Evolutionary conservation across 2,797 vertebrate species (phyloP).

Genomic region (Champsocephalus gunnari): DNA sequence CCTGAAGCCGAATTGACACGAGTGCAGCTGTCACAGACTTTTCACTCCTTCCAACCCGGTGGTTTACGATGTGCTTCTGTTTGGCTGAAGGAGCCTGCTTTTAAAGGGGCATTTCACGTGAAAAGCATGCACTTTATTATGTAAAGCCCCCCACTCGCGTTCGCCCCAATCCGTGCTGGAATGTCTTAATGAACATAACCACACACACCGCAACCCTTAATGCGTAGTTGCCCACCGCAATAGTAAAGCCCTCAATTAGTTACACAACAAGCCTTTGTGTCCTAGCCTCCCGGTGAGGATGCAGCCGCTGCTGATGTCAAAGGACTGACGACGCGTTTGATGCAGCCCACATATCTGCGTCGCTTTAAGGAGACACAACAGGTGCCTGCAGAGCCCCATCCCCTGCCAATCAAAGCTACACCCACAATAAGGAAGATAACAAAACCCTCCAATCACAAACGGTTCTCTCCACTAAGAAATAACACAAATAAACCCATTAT

Average conservation of each 20-base stretch:
- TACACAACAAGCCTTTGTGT: slow-evolving; percentile 84
- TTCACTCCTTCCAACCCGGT: slow-evolving; percentile 48
- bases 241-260: slow-evolving; percentile 80
- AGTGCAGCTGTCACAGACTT: slow-evolving; percentile 65
- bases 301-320: slow-evolving; percentile 53
- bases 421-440: not conserved
- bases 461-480: not conserved
- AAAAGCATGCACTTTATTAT: slow-evolving; percentile 87
- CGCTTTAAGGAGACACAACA: slow-evolving; percentile 67
- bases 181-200: slow-evolving; percentile 90
- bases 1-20: slow-evolving; percentile 57
- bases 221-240: slow-evolving; percentile 76
- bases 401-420: slow-evolving; percentile 5
- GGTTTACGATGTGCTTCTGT: slow-evolving; percentile 61
- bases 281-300: slow-evolving; percentile 51
- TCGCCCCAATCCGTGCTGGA: slow-evolving; percentile 87
- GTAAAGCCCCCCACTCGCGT: slow-evolving; percentile 80
- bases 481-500: not conserved
- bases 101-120: slow-evolving; percentile 90
- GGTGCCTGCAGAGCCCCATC: slow-evolving; percentile 48
- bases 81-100: slow-evolving; percentile 68
- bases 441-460: not conserved
- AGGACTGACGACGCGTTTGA: slow-evolving; percentile 18
- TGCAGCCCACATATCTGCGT: slow-evolving; percentile 1
- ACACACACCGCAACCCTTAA: slow-evolving; percentile 74